phyloP scores from a whole-genome alignment of 35 echinoderm and acorn worm species.

The Lytechinus pictus region DNA sequence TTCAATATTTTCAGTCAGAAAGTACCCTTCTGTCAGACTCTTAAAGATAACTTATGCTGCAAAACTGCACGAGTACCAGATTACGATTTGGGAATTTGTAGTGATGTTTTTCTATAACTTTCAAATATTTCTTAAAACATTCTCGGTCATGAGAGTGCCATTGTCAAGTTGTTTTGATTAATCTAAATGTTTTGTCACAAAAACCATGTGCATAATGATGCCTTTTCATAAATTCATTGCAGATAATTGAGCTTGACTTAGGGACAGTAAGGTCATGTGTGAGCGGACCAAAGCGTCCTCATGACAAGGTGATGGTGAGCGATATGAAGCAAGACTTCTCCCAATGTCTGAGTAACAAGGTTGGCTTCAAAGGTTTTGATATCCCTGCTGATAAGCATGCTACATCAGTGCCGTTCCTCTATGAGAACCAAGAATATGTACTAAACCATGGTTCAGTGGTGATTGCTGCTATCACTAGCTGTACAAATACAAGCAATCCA shows the following conservation, averaged over 20 bases:
- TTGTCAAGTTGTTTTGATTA: no score
- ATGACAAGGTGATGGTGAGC: slow-evolving; percentile 88
- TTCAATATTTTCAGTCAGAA: no score
- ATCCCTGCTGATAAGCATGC: slow-evolving; percentile 81
- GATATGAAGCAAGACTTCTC: slow-evolving; percentile 96
- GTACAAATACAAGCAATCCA: slow-evolving; percentile 98
- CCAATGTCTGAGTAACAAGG: slow-evolving; percentile 86
- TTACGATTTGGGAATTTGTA: no score
- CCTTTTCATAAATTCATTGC: neutral
- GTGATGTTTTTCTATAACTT: no score
- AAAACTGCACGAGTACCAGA: no score
- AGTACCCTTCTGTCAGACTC: no score
- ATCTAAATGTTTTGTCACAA: no score
- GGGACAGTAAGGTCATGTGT: slow-evolving; percentile 82
- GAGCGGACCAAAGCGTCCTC: slow-evolving; percentile 97
- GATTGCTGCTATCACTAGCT: slow-evolving; percentile 99
- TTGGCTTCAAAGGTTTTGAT: slow-evolving; percentile 93
- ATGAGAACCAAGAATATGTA: slow-evolving; percentile 75
- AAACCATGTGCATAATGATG: neutral
- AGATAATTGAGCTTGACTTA: slow-evolving; percentile 91
- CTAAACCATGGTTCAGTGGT: slow-evolving; percentile 93
- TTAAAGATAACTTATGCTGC: no score
- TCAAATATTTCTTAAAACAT: no score
- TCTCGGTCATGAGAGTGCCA: no score
- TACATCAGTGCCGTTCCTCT: slow-evolving; percentile 77